Evolutionary conservation across 2,888 invertebrate species (phyloP), one percentile per base, ranked within the genome.

Genomic region (Noctua janthe): DNA sequence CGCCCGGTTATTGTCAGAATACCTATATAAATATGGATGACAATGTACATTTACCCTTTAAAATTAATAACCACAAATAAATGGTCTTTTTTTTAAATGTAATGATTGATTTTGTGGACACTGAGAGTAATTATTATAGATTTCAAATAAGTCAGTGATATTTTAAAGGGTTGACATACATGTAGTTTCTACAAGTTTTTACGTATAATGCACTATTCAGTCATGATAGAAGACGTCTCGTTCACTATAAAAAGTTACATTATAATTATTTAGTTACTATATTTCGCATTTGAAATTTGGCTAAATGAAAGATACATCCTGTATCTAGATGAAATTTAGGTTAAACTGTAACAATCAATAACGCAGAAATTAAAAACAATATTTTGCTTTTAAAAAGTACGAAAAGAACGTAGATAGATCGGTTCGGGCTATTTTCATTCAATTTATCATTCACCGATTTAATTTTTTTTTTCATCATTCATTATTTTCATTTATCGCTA

Each of bases 391-490:
- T 0, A 29, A 29, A 47, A 51, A 17, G 43, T 29, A 71, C 20
- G 0, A 23, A 13, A 23, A 7, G 1, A 39, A 11, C 17, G 29
- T 11, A 8, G 29, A 66, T 0, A 13, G 70, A 59, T 35, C 67
- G 81, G 56, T 72, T 23, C 17, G 15, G 78, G 74, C 29, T 39
- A 76, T 47, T n/a, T 74, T 74, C 62, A 51, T 74, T 72, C 49
- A 47, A 20, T 75, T 39, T 56, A 77, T 84, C 69, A 77, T 84
- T 70, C 84, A 75, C 69, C 62, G 8, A 59, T 39, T 47, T 64
- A 84, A 17, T 84, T 84, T 54, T 84, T 84, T 78, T 84, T 84
- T 81, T 84, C 84, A 84, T 82, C 81, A 84, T 82, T 82, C 78
- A 83, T 83, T 83, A 54, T 39, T 54, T 69, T 75, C 71, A 78